Evolutionary conservation across 2,888 invertebrate genomes (phyloP), one percentile per base, ranked within the genome.

Genomic region (Theretra japonica): DNA sequence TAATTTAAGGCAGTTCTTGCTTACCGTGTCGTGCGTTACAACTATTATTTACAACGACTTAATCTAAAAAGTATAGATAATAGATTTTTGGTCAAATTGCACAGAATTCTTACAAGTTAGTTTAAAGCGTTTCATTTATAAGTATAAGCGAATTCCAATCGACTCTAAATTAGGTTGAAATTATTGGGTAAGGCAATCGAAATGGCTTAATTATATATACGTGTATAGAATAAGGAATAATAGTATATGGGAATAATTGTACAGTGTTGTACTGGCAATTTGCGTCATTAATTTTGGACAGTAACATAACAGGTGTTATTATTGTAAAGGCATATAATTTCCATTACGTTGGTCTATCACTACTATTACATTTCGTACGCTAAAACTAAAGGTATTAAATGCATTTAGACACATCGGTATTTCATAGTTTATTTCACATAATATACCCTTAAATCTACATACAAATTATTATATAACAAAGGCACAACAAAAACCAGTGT

Each of bases 1-100:
- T 90, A 90, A 72, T 77, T 84, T 93, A 94, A 93, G 93, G 93
- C 92, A 93, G 92, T 93, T 90, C 82, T 89, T 87, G 86, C 86
- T 88, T 91, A 92, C 90, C 89, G 86, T 89, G 89, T 90, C 83
- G 88, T 89, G 90, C 86, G 86, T 81, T 84, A 83, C 79, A 76
- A 71, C 72, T 83, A 89, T 76, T 91, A 90, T 90, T 78, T 90
- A 90, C 88, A 88, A 78, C 76, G 74, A 81, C 83, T 86, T 86
- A 82, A 75, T 73, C 75, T 81, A 79, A 79, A 79, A 83, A 75
- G 75, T 81, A 77, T 83, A 81, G 82, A 85, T 82, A 85, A 80
- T 88, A 85, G 86, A 87, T 65, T 86, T 90, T 80, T 92, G 93
- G 93, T 93, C 91, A 83, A 90, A 86, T 90, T 86, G 86, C 85